Percentiles rank a stretch among this genome's conserved stretches.
Evolutionary conservation across 2,797 vertebrate genomes (phyloP).

Genomic region (Sciurus carolinensis): DNA sequence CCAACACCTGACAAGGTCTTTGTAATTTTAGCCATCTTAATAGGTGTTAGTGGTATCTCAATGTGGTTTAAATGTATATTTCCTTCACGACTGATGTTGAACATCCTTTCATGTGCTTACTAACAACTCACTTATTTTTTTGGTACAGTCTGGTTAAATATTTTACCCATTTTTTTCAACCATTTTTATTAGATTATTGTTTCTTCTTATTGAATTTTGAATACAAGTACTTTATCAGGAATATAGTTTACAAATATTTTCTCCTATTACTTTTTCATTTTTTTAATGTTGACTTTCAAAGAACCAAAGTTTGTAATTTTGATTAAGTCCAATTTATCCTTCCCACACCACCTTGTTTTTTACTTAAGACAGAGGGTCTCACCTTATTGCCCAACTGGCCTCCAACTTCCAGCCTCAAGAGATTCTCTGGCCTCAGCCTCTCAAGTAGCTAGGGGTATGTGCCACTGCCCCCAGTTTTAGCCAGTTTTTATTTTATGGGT

Average conservation of each 20-base stretch:
- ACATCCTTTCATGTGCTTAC: neutral
- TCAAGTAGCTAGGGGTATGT: neutral
- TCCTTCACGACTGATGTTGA: neutral
- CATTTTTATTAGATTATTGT: neutral
- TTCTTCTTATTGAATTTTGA: neutral
- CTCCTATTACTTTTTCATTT: constrained; percentile 35
- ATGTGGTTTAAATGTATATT: neutral
- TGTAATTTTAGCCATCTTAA: neutral
- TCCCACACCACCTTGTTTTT: no score
- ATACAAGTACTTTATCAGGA: neutral
- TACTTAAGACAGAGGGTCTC: neutral
- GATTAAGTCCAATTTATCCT: neutral
- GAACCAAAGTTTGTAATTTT: neutral
- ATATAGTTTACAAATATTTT: neutral
- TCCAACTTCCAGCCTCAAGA: neutral
- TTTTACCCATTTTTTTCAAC: neutral
- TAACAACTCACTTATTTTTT: neutral
- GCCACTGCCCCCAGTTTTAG: neutral
- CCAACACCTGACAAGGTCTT: neutral
- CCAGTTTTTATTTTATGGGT: neutral
- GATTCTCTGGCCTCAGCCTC: neutral
- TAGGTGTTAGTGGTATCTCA: neutral
- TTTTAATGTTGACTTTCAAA: neutral
- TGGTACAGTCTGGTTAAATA: neutral
- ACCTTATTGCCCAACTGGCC: neutral